Base-by-base conservation (phyloP, 2,113 vertebrate species). In the Empidonax alnorum region DNA sequence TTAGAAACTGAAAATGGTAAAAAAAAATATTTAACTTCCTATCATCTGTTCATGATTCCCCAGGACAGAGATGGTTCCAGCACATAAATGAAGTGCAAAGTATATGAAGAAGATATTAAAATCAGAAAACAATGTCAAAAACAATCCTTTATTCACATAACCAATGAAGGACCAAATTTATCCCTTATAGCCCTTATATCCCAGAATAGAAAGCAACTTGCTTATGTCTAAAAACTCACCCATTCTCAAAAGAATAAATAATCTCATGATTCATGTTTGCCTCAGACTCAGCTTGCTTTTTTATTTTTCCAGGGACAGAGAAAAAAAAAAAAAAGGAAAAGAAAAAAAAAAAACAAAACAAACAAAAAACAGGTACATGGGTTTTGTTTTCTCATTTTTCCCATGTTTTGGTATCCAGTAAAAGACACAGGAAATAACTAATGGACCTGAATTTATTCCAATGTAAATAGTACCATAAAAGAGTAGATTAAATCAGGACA, bases 311-410 rank as follows among this genome's bases (percentile, higher is more conserved):
- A 78, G 19, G 9, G 13, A 44, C 8, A 55, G 14, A 7, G 7
- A 2, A 22, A 19, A 31, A 19, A 9, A 7, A 10, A 14, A 13
- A 12, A 25, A 11, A 2, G 2, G 31, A 28, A 46, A 27, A 0
- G 8, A 41, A 77, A 19, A 21, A 7, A 20, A 71, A 77, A 19
- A 21, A 7, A n/a, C n/a, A n/a, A n/a, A n/a, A n/a, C n/a, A n/a
- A n/a, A n/a, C n/a, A n/a, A 20, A 71, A 44, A 44, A 52, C 30
- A 27, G n/a, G 10, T 35, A 67, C 30, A 44, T n/a, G 3, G 3
- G 7, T 2, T 85, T 73, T 80, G 6, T 27, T 56, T 86, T 62
- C 3, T 37, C 28, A 5, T 23, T 77, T 89, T 87, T 31, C 4
- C 11, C 3, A 7, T n/a, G 10, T 67, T 61, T 59, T 5, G 0